phyloP scores from a whole-genome alignment of 2,113 vertebrate species.

The Jaculus jaculus region DNA sequence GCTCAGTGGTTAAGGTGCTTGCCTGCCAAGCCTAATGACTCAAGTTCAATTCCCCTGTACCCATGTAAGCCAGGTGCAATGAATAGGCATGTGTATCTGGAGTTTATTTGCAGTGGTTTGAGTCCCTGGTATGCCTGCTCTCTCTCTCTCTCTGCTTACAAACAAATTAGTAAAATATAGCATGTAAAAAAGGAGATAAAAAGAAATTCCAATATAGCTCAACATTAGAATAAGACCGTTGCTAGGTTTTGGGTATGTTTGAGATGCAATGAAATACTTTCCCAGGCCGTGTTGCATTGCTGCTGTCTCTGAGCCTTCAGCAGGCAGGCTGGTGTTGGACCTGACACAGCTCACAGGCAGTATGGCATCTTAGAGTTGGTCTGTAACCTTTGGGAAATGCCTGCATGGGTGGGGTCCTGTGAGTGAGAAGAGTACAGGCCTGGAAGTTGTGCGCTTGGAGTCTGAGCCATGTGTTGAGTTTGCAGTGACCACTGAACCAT shows the following conservation, averaged over 20 bases:
- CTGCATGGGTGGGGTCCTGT: neutral
- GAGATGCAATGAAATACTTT: slow-evolving; percentile 11
- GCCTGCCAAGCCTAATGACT: too few species aligned
- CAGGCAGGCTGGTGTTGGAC: neutral
- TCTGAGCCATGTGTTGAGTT: neutral
- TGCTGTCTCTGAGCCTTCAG: neutral
- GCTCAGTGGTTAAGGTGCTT: too few species aligned
- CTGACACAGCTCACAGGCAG: neutral
- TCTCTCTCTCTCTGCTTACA: too few species aligned
- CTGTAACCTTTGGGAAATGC: neutral
- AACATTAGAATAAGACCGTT: neutral
- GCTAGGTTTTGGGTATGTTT: slow-evolving; percentile 8
- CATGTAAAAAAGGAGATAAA: too few species aligned
- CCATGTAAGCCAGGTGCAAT: too few species aligned
- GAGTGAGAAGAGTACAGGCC: too few species aligned
- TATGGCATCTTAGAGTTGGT: neutral
- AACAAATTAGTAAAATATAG: too few species aligned
- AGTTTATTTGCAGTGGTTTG: too few species aligned
- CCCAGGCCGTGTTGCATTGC: neutral
- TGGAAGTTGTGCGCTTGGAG: neutral
- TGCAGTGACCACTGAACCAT: neutral
- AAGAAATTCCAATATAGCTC: too few species aligned
- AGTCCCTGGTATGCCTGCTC: too few species aligned
- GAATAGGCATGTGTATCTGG: too few species aligned
- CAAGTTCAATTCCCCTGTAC: too few species aligned